Conservation (phyloP, 2,888 invertebrate genomes). For the Globia sparganii region DNA sequence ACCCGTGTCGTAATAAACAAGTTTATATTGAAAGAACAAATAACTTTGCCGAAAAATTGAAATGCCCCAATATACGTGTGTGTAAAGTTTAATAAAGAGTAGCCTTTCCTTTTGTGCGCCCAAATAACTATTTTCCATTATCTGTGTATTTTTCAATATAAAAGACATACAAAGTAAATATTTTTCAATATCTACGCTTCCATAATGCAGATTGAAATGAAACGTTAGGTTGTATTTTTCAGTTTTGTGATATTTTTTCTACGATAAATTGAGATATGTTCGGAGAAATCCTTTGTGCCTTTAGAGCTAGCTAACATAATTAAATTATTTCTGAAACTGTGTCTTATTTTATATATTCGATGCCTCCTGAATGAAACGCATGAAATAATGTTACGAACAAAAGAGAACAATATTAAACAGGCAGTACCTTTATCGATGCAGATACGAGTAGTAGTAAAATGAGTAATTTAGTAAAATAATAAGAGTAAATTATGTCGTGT, state of each 20-base stretch:
- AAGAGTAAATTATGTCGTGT: slow-evolving; percentile 63
- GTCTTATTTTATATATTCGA: slow-evolving; percentile 4
- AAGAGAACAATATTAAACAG: slow-evolving; percentile 10
- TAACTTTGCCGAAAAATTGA: slow-evolving; percentile 55
- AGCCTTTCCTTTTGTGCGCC: slow-evolving; percentile 40
- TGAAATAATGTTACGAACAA: slow-evolving; percentile 23
- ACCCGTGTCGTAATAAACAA: slow-evolving; percentile 50
- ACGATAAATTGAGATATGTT: slow-evolving; percentile 17
- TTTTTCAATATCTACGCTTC: slow-evolving; percentile 60
- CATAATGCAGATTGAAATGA: slow-evolving; percentile 51
- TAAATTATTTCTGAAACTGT: slow-evolving; percentile 29
- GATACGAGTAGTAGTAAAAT: slow-evolving; percentile 59
- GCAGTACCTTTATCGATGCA: slow-evolving; percentile 55
- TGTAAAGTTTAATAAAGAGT: slow-evolving; percentile 57
- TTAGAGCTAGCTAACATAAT: slow-evolving; percentile 30
- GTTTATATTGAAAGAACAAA: slow-evolving; percentile 61
- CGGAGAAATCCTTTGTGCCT: slow-evolving; percentile 39
- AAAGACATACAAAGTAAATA: slow-evolving; percentile 59
- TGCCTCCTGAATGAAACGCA: slow-evolving; percentile 9
- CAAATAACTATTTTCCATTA: slow-evolving; percentile 62
- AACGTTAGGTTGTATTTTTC: slow-evolving; percentile 43
- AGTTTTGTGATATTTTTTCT: slow-evolving; percentile 29
- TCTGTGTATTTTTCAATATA: slow-evolving; percentile 56
- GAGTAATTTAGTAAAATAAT: slow-evolving; percentile 64
- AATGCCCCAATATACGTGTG: slow-evolving; percentile 35